Conservation (phyloP, 1,140 invertebrate species). For the Diploscapter pachys region DNA sequence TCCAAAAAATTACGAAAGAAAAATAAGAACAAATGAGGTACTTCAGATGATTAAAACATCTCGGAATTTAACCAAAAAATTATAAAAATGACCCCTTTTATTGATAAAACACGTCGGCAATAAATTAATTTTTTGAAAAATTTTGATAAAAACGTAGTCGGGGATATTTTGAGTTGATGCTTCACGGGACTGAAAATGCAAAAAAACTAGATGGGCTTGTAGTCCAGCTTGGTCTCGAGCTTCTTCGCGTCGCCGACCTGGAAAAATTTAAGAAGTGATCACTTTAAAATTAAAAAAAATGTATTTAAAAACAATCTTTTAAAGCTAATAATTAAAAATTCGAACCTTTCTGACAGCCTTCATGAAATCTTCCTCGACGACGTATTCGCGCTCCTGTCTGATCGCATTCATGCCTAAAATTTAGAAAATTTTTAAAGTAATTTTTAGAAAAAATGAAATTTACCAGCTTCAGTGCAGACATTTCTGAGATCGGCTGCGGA, state of each 20-base stretch:
- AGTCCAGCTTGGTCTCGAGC: constrained; percentile 96
- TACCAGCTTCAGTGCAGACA: constrained; percentile 96
- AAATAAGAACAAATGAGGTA: too few species aligned
- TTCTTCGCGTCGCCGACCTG: constrained; percentile 91
- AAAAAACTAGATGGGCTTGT: constrained; percentile 84
- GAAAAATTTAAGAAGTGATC: background rate
- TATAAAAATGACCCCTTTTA: too few species aligned
- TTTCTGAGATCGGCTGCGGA: constrained; percentile 98
- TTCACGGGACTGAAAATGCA: background rate
- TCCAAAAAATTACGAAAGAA: too few species aligned
- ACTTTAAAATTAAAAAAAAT: too few species aligned
- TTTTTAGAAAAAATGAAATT: constrained; percentile 3
- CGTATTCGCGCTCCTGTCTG: constrained; percentile 79
- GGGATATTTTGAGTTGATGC: too few species aligned
- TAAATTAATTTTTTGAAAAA: too few species aligned
- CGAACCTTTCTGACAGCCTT: constrained; percentile 90
- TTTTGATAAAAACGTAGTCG: too few species aligned
- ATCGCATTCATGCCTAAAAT: constrained; percentile 82
- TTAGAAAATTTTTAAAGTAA: background rate
- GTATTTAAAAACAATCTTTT: background rate
- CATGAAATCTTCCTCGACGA: constrained; percentile 99
- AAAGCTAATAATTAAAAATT: background rate
- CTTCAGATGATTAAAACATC: too few species aligned
- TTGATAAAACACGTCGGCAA: too few species aligned
- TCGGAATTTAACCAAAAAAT: too few species aligned